These are phyloP conservation scores for Gymnogyps californianus DNA, from an alignment of 2,113 vertebrate species.

Conservation along the genomic window DNA sequence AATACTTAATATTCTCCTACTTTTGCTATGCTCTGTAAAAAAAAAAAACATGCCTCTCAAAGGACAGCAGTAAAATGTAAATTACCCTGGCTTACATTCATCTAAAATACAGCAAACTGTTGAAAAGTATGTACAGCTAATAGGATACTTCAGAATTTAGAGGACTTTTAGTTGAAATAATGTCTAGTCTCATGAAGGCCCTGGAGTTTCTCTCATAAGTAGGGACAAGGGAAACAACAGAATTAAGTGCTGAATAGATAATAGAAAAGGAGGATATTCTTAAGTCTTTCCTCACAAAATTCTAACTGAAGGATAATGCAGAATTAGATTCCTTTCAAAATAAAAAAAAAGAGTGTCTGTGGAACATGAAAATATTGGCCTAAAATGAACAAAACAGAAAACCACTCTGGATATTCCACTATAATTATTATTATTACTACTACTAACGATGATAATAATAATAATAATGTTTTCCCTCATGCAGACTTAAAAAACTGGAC, in stretches of 20 bases:
- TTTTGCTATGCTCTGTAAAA: background rate
- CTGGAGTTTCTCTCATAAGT: background rate
- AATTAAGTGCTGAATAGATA: background rate
- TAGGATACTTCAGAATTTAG: background rate
- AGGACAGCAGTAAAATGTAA: background rate
- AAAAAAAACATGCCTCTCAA: background rate
- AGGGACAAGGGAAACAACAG: background rate
- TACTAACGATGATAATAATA: too few species aligned
- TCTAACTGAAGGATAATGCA: background rate
- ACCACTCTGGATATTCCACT: background rate
- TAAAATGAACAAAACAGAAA: background rate
- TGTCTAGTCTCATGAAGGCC: background rate
- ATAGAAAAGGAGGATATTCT: background rate
- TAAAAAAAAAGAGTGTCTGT: background rate
- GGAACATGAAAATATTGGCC: background rate
- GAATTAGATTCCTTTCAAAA: background rate
- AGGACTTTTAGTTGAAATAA: background rate
- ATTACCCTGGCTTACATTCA: background rate
- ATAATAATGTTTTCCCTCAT: background rate
- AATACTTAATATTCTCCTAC: background rate
- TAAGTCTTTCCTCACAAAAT: background rate
- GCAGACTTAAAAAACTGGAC: slow-evolving; percentile 3
- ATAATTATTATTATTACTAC: too few species aligned
- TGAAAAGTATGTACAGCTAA: background rate
- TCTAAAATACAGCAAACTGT: background rate